Evolutionary conservation across 2,113 vertebrate species (phyloP).

Genomic region (Reinhardtius hippoglossoides): DNA sequence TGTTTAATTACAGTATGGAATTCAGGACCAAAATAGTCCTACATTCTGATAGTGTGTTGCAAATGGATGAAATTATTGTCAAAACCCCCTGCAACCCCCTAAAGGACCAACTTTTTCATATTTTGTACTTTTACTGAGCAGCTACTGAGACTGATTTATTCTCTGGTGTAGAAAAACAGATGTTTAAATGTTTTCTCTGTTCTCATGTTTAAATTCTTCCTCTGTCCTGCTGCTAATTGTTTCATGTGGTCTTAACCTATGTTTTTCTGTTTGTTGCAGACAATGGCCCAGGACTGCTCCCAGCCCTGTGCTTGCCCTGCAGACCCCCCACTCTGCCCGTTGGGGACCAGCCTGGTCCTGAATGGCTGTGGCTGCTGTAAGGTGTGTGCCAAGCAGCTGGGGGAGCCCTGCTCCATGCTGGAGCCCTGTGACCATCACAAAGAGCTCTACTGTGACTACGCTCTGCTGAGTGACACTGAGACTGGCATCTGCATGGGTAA

Average conservation of each 20-base stretch:
- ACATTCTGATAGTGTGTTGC: no score
- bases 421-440: constrained; percentile 86
- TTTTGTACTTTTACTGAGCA: no score
- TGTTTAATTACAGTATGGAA: no score
- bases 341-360: constrained; percentile 81
- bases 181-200: not conserved
- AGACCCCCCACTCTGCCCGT: constrained; percentile 69
- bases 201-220: not conserved
- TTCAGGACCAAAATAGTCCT: no score
- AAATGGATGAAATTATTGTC: no score
- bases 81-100: no score
- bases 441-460: constrained; percentile 83
- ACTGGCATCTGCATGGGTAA: constrained; percentile 85
- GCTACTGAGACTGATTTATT: not conserved
- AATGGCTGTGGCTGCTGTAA: constrained; percentile 87
- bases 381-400: constrained; percentile 84
- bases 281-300: constrained; percentile 66
- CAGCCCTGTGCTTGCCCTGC: constrained; percentile 81
- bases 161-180: not conserved
- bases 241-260: not conserved
- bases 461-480: constrained; percentile 69
- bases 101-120: no score
- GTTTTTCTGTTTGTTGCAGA: constrained; percentile 63
- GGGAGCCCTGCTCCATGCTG: constrained; percentile 79
- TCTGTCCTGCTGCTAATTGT: not conserved